These are phyloP conservation scores for Trididemnum clinides DNA, from an alignment of 23 tunicate species.

Conservation along the genomic window DNA sequence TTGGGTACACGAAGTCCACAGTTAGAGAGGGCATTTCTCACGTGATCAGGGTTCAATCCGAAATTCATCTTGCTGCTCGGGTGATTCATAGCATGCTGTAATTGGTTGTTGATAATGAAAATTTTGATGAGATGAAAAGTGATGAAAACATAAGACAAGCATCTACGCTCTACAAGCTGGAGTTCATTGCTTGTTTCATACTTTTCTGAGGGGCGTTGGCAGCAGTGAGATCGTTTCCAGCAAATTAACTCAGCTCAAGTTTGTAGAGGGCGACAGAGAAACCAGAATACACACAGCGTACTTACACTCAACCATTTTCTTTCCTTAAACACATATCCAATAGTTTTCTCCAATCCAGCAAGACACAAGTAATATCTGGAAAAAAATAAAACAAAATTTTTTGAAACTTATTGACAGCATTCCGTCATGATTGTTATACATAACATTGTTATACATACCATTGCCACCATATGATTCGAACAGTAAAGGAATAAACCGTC, in stretches of 20 bases:
- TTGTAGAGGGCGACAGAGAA: background rate
- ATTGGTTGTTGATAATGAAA: background rate
- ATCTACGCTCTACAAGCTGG: no score
- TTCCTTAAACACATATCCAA: conserved; percentile 88
- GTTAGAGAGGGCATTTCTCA: conserved; percentile 90
- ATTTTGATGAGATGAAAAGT: no score
- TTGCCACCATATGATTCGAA: no score
- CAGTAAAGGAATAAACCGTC: no score
- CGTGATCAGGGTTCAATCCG: conserved; percentile 99
- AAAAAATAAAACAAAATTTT: background rate
- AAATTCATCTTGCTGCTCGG: conserved; percentile 96
- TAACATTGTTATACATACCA: no score
- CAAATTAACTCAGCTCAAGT: background rate
- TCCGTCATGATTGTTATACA: no score
- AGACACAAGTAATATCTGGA: conserved; percentile 84
- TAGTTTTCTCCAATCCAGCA: conserved; percentile 51
- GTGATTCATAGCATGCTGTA: conserved; percentile 95
- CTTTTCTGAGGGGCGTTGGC: no score
- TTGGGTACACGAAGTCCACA: conserved; percentile 84
- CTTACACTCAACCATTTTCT: conserved; percentile 89
- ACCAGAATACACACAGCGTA: background rate
- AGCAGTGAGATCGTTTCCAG: no score
- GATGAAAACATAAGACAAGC: no score
- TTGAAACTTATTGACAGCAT: no score
- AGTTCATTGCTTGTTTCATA: no score